These are phyloP conservation scores for Hirundo rustica DNA, from an alignment of 2,797 vertebrate genomes.

Conservation along the genomic window DNA sequence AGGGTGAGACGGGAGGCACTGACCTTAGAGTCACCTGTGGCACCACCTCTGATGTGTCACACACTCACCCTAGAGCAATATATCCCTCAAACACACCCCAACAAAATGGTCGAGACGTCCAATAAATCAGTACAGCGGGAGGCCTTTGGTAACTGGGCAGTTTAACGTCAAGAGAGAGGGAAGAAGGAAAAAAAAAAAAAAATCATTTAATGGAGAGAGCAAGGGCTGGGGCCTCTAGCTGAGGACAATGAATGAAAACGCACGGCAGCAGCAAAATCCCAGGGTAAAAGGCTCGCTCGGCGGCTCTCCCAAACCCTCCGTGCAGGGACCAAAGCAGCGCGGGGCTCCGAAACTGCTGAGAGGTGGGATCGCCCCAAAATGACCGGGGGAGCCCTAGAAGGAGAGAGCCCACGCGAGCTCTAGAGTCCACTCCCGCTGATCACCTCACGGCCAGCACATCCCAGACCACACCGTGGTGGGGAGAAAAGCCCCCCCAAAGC, in stretches of 20 bases:
- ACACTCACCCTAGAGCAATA: not conserved
- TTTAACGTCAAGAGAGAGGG: not conserved
- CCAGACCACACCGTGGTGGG: accelerated
- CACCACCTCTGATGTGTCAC: slow-evolving; percentile 42
- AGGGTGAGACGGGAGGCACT: not conserved
- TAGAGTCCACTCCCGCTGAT: not conserved
- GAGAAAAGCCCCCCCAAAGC: not conserved
- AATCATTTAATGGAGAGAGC: not conserved
- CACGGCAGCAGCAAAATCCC: not conserved
- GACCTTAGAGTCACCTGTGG: slow-evolving; percentile 37
- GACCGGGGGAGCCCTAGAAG: not conserved
- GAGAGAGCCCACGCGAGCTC: accelerated
- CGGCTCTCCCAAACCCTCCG: not conserved
- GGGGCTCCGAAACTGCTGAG: not conserved
- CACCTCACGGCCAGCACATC: accelerated
- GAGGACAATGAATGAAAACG: slow-evolving; percentile 48
- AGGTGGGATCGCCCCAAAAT: accelerated
- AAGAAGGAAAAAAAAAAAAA: not conserved
- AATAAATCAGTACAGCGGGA: slow-evolving; percentile 7
- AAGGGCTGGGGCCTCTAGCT: slow-evolving; percentile 15
- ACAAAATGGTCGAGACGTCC: not conserved
- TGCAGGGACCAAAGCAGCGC: not conserved
- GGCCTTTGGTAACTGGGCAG: not conserved
- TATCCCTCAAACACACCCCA: slow-evolving; percentile 9
- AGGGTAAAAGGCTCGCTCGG: not conserved